These are phyloP conservation scores for Drosophila lacicola DNA, from an alignment of 2,888 invertebrate genomes.

Conservation along the genomic window DNA sequence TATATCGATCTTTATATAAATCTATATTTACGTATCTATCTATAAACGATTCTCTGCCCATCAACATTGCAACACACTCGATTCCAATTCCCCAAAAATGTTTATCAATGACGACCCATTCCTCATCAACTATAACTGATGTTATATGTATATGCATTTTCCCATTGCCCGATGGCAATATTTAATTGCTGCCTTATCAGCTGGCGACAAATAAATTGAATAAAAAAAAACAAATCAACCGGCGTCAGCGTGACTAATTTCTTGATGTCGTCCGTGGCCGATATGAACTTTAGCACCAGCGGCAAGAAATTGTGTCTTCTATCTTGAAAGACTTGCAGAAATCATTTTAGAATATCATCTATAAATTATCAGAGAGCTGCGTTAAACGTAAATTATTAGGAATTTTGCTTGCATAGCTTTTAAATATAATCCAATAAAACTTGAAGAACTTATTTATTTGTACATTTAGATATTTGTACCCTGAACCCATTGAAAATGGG, in stretches of 20 bases:
- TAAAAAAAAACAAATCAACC: background rate
- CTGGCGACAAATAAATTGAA: constrained; percentile 1
- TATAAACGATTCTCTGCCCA: background rate
- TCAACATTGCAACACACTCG: constrained; percentile 28
- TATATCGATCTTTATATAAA: background rate
- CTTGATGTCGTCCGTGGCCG: background rate
- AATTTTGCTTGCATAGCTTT: too few species aligned
- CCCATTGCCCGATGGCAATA: background rate
- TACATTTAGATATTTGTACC: too few species aligned
- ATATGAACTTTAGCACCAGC: constrained; percentile 17
- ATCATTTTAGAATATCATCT: background rate
- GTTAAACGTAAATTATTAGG: too few species aligned
- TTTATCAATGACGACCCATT: constrained; percentile 13
- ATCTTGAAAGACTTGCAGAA: too few species aligned
- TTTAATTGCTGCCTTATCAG: constrained; percentile 19
- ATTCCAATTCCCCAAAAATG: background rate
- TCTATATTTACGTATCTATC: background rate
- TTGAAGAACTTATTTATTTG: too few species aligned
- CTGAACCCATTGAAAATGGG: too few species aligned
- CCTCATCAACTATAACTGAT: constrained; percentile 23
- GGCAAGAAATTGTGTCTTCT: too few species aligned
- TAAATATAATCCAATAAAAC: too few species aligned
- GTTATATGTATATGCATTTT: constrained; percentile 3
- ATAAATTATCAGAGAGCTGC: background rate
- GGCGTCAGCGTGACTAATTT: constrained; percentile 28